Evolutionary conservation across 2,113 vertebrate species (phyloP).

Genomic region (Xyliphius kryptos): DNA sequence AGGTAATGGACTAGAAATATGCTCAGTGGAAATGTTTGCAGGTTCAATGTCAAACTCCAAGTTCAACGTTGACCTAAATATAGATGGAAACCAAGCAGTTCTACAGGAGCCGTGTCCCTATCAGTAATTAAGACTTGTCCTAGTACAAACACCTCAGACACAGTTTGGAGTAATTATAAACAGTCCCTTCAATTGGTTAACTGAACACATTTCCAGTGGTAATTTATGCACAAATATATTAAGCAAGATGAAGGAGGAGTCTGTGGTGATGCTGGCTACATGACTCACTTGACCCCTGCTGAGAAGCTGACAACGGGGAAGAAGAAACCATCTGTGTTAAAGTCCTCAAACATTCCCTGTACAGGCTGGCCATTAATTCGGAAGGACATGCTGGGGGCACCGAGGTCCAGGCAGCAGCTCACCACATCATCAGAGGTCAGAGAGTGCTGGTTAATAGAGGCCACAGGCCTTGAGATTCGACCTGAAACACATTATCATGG

Average conservation of each 20-base stretch:
- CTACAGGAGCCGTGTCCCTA: too few relatives aligned
- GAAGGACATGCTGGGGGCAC: constrained; percentile 92
- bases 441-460: constrained; percentile 92
- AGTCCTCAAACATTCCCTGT: constrained; percentile 98
- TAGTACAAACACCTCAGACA: too few relatives aligned
- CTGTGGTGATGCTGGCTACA: not conserved
- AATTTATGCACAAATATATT: constrained; percentile 33
- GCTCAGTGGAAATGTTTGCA: not conserved
- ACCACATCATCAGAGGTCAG: constrained; percentile 88
- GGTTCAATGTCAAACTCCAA: constrained; percentile 4
- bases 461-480: constrained; percentile 84
- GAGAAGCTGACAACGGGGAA: constrained; percentile 96
- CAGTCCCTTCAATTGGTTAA: not conserved
- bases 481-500: too few relatives aligned
- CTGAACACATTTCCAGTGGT: not conserved
- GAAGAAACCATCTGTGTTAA: constrained; percentile 88
- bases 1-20: not conserved
- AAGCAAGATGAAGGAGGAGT: not conserved
- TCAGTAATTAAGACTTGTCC: too few relatives aligned
- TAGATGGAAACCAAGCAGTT: too few relatives aligned
- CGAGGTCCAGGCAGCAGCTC: constrained; percentile 93
- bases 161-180: too few relatives aligned
- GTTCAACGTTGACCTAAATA: constrained; percentile 5
- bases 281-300: constrained; percentile 89
- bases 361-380: constrained; percentile 96